These are phyloP conservation scores for Macheiramphus alcinus DNA, from an alignment of 2,113 vertebrate species.

Conservation along the genomic window DNA sequence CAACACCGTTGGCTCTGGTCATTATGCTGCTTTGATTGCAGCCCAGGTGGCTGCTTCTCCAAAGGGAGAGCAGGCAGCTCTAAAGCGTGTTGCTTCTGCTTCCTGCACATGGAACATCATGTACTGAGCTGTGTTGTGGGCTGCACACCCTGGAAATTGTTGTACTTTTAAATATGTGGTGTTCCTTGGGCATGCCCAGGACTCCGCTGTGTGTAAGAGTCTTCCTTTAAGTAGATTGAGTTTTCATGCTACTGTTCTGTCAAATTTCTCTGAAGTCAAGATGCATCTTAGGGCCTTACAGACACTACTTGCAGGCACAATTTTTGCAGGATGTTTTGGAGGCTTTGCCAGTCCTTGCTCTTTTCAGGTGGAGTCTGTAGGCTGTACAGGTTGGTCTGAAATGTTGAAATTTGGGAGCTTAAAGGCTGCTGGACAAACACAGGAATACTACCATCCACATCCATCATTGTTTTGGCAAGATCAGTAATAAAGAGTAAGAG, in stretches of 20 bases:
- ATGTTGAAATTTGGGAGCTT: fast-evolving
- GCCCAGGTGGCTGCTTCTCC: not conserved
- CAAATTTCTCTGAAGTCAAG: not conserved
- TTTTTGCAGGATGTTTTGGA: not conserved
- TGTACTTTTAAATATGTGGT: not conserved
- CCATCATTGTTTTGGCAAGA: not conserved
- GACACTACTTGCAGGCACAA: fast-evolving
- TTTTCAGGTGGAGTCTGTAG: not conserved
- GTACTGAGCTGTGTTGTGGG: not conserved
- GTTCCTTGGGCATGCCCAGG: not conserved
- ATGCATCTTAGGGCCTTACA: not conserved
- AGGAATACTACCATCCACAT: not conserved
- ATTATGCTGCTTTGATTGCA: not conserved
- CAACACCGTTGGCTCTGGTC: not conserved
- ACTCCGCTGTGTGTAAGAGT: not conserved
- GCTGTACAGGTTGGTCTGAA: not conserved
- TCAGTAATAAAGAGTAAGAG: no score
- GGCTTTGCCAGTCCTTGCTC: not conserved
- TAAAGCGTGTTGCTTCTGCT: not conserved
- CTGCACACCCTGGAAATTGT: not conserved
- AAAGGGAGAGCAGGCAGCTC: not conserved
- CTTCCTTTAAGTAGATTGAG: not conserved
- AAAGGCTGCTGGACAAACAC: not conserved
- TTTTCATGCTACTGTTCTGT: fast-evolving
- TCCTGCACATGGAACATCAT: not conserved